Evolutionary conservation across 2,888 invertebrate genomes (phyloP).

Genomic region (Thumatha senex): DNA sequence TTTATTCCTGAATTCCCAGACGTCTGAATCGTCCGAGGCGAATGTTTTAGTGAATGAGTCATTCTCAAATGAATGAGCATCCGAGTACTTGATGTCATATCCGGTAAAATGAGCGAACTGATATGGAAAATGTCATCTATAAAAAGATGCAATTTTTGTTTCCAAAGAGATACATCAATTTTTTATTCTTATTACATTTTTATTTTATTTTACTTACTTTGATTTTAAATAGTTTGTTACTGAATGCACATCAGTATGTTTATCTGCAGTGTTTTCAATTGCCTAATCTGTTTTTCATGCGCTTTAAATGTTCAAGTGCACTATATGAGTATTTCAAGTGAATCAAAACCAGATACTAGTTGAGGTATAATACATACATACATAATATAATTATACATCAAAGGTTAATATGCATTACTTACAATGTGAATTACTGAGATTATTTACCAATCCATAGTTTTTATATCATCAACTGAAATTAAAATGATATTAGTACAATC

Average conservation of each 20-base stretch:
- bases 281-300: not conserved
- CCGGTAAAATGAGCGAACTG: slow-evolving; percentile 3
- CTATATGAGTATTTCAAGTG: too few species aligned
- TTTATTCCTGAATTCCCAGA: slow-evolving; percentile 10
- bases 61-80: slow-evolving; percentile 5
- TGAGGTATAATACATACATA: too few species aligned
- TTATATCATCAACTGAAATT: not conserved
- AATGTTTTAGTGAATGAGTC: slow-evolving; percentile 6
- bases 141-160: not conserved
- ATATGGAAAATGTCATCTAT: not conserved
- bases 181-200: too few species aligned
- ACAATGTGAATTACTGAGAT: not conserved
- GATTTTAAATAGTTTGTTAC: too few species aligned
- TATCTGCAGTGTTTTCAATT: too few species aligned
- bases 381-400: too few species aligned
- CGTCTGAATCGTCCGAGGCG: slow-evolving; percentile 3
- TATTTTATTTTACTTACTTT: too few species aligned
- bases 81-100: not conserved
- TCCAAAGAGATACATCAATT: not conserved
- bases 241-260: too few species aligned
- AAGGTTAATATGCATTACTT: too few species aligned
- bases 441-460: not conserved
- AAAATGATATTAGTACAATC: slow-evolving; percentile 1
- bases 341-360: too few species aligned
- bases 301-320: too few species aligned